These are phyloP conservation scores for Anoplopoma fimbria DNA, from an alignment of 2,113 vertebrate genomes.

Conservation along the genomic window DNA sequence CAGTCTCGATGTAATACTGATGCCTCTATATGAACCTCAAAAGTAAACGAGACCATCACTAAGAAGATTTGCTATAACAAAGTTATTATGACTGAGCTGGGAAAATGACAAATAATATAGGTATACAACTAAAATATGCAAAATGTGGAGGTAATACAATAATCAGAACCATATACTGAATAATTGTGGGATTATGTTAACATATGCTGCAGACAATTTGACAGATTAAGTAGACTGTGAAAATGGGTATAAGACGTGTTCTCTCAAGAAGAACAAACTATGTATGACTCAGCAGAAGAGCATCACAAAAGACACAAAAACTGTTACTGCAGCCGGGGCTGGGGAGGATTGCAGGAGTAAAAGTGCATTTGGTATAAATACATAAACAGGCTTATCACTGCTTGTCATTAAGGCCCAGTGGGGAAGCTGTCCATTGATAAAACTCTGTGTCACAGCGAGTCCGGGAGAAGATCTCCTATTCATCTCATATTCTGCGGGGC, in stretches of 20 bases:
- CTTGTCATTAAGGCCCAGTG: slow-evolving; percentile 24
- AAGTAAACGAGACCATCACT: too few relatives aligned
- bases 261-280: slow-evolving; percentile 17
- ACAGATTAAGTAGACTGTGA: slow-evolving; percentile 17
- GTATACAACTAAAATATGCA: neutral
- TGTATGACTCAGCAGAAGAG: slow-evolving; percentile 23
- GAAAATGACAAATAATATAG: neutral
- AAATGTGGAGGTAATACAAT: neutral
- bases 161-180: slow-evolving; percentile 1
- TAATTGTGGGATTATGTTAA: slow-evolving; percentile 3
- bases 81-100: neutral
- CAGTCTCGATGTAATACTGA: neutral
- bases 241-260: slow-evolving; percentile 19
- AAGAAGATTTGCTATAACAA: neutral
- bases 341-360: neutral
- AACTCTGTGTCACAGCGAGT: slow-evolving; percentile 4
- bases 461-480: slow-evolving; percentile 21
- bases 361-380: slow-evolving; percentile 11
- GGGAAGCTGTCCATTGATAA: slow-evolving; percentile 26
- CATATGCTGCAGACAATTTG: slow-evolving; percentile 9
- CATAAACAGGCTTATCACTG: slow-evolving; percentile 36
- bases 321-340: neutral
- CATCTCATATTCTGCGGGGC: slow-evolving; percentile 31
- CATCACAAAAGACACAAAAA: slow-evolving; percentile 11
- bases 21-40: neutral